phyloP scores from a whole-genome alignment of 2,113 vertebrate genomes.

The Tinamus guttatus region DNA sequence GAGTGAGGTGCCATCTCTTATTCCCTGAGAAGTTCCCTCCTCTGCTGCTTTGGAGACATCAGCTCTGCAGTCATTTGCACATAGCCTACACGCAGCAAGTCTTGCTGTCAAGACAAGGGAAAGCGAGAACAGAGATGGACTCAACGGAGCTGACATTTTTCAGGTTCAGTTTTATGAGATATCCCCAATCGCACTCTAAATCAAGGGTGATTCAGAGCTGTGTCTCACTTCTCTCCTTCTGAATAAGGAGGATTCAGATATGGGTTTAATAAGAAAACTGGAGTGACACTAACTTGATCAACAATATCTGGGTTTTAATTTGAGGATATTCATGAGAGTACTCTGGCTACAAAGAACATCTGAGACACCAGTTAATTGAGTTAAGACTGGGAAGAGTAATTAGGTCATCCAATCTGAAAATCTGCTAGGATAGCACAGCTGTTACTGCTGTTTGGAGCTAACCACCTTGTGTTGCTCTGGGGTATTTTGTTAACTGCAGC shows the following conservation, averaged over 20 bases:
- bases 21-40: background rate
- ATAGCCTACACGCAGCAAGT: background rate
- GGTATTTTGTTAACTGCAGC: background rate
- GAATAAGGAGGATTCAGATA: background rate
- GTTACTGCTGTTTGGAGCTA: background rate
- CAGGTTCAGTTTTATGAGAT: fast-evolving
- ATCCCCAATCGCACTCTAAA: background rate
- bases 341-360: background rate
- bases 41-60: background rate
- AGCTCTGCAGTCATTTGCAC: fast-evolving
- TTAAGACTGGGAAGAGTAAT: background rate
- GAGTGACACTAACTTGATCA: background rate
- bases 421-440: background rate
- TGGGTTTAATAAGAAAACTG: slow-evolving; percentile 6
- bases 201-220: background rate
- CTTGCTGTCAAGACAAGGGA: background rate
- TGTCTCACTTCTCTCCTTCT: background rate
- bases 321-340: background rate
- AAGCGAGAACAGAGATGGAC: background rate
- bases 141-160: background rate
- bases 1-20: background rate
- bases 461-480: background rate
- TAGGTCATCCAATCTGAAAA: background rate
- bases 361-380: background rate
- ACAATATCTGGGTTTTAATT: background rate